Evolutionary conservation across 2,888 invertebrate genomes (phyloP).

Genomic region (Bruchidius siliquastri): DNA sequence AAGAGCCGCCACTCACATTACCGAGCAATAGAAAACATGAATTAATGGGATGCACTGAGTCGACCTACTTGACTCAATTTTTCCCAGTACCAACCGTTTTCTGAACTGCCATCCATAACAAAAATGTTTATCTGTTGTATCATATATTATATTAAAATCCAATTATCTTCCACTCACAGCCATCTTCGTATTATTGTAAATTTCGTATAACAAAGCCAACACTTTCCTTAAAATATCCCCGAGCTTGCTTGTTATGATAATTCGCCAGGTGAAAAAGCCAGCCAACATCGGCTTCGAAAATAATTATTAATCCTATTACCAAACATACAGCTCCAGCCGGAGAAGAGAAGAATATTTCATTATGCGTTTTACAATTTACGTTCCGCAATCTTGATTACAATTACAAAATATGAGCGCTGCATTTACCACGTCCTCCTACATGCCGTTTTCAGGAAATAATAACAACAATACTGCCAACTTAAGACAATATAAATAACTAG

Average conservation of each 20-base stretch:
- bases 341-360: slow-evolving; percentile 30
- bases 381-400: slow-evolving; percentile 45
- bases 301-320: background rate
- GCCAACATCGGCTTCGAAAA: background rate
- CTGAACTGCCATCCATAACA: too few relatives aligned
- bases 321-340: background rate
- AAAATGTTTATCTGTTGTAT: too few relatives aligned
- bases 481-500: slow-evolving; percentile 45
- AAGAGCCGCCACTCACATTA: too few relatives aligned
- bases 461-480: slow-evolving; percentile 44
- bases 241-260: background rate
- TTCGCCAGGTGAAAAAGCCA: background rate
- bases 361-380: slow-evolving; percentile 40
- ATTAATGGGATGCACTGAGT: too few relatives aligned
- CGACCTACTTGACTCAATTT: too few relatives aligned
- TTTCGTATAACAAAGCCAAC: background rate
- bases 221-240: background rate
- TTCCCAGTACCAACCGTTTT: too few relatives aligned
- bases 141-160: background rate
- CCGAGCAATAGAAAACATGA: too few relatives aligned
- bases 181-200: background rate
- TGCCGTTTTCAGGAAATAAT: slow-evolving; percentile 44
- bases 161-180: background rate
- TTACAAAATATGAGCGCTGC: slow-evolving; percentile 45
- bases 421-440: slow-evolving; percentile 46